Evolutionary conservation across 1,140 invertebrate species (phyloP), one percentile per base, ranked within the genome.

Genomic region (Drosophila oshimai): DNA sequence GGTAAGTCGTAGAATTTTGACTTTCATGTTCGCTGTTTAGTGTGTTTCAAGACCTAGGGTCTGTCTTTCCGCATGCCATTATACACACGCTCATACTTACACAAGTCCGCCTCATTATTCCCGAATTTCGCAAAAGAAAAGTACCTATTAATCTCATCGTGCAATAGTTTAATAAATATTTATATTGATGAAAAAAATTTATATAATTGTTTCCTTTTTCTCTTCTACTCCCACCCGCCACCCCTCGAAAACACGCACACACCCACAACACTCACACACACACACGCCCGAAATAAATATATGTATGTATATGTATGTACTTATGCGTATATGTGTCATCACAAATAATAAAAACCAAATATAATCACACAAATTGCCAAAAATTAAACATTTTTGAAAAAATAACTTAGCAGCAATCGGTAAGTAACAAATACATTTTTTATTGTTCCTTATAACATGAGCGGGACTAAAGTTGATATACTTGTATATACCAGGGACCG

Each of bases 151-250:
- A 49, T 62, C 41, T 64, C 61, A 78, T 73, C 47, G 57, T 73
- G 55, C 41, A 73, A 79, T 69, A 47, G 68, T 80, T 80, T 86
- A 49, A 73, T 62, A 79, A 74, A 84, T 61, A 72, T 71, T 57
- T 62, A 45, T 33, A 86, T 79, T 74, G 44, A 68, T 67, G 45
- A 34, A 34, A 47, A 74, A 74, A 57, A 76, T 81, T 74, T 61
- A 61, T 61, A 67, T 65, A 49, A 64, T 53, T 50, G n/a, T 47
- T 72, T 78, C 84, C 71, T 84, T 79, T 84, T 86, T 79, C 65
- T 79, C 80, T 84, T 75, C 80, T 84, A 83, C 49, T 78, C 60
- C 79, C 51, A 22, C 33, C 15, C 20, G 34, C 70, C 69, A n/a
- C 28, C 31, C 31, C 20, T 50, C 37, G 12, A 57, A 45, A 10